phyloP scores from a whole-genome alignment of 2,113 vertebrate species.

The Plestiodon gilberti region DNA sequence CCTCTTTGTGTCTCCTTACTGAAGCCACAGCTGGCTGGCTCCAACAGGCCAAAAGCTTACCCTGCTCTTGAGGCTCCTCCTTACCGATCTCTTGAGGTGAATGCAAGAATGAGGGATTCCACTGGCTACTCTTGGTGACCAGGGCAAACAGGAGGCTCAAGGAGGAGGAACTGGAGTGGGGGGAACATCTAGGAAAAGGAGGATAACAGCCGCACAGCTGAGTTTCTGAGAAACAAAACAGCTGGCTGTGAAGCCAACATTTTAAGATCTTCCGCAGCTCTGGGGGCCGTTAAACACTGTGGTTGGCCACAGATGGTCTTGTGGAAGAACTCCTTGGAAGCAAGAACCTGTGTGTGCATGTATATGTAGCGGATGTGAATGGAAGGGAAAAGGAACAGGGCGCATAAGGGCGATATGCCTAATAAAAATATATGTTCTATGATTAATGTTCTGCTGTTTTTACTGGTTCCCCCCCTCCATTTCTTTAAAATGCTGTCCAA shows the following conservation, averaged over 20 bases:
- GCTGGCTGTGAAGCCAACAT: constrained; percentile 23
- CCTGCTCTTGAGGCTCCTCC: constrained; percentile 60
- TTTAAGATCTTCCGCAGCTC: neutral
- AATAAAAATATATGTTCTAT: constrained; percentile 30
- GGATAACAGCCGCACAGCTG: neutral
- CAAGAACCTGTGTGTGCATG: neutral
- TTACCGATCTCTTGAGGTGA: constrained; percentile 63
- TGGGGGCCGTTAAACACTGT: constrained; percentile 17
- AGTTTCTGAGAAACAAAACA: constrained; percentile 63
- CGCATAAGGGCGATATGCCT: neutral
- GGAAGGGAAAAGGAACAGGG: constrained; percentile 31
- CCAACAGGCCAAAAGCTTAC: constrained; percentile 46
- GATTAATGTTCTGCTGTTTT: constrained; percentile 36
- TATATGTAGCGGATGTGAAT: neutral
- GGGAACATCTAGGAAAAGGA: neutral
- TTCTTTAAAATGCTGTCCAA: neutral
- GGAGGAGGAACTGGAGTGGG: neutral
- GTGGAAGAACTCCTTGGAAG: constrained; percentile 17
- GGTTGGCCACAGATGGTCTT: neutral
- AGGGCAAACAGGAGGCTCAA: constrained; percentile 60
- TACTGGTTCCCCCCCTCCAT: too few species aligned
- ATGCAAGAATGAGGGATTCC: constrained; percentile 50
- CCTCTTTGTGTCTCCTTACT: constrained; percentile 56
- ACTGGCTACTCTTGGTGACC: constrained; percentile 56
- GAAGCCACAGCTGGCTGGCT: constrained; percentile 55